Evolutionary conservation across 1,140 invertebrate genomes (phyloP).

Genomic region (Glossosoma conforme): DNA sequence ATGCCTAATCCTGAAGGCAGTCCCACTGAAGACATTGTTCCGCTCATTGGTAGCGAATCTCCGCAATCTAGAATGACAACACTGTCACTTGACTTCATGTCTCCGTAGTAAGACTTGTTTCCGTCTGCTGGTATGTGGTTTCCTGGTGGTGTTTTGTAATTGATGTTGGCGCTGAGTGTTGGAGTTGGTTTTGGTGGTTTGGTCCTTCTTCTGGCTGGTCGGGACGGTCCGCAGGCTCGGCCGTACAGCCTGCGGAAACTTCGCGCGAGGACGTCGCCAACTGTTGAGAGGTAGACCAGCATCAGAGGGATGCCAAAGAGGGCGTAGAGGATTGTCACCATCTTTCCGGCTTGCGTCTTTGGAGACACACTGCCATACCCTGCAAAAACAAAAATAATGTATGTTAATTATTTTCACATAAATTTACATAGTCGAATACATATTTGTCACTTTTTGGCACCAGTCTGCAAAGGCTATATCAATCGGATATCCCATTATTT

Average conservation of each 20-base stretch:
- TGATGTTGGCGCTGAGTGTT: constrained; percentile 20
- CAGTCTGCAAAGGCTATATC: too few species aligned
- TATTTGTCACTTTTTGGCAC: background rate
- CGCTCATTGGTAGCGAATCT: constrained; percentile 19
- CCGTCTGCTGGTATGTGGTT: constrained; percentile 22
- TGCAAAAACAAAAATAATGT: constrained; percentile 44
- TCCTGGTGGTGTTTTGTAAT: constrained; percentile 13
- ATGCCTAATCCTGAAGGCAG: constrained; percentile 38
- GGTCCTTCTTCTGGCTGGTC: constrained; percentile 16
- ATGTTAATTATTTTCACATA: constrained; percentile 8
- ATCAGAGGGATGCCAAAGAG: constrained; percentile 86
- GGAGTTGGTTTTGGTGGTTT: constrained; percentile 15
- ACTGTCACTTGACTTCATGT: constrained; percentile 22
- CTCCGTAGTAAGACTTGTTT: constrained; percentile 22
- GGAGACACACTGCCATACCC: constrained; percentile 91
- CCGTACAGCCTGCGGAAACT: constrained; percentile 54
- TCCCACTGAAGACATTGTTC: constrained; percentile 15
- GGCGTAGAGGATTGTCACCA: constrained; percentile 86
- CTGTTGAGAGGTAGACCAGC: constrained; percentile 81
- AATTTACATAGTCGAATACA: too few species aligned
- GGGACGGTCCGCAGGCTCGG: constrained; percentile 40
- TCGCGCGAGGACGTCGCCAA: constrained; percentile 69
- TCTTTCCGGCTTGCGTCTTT: constrained; percentile 69
- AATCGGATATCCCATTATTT: too few species aligned
- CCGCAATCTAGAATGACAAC: constrained; percentile 28